A percentile compares a stretch with the other conserved stretches of the same genome.
phyloP scores from a whole-genome alignment of 2,797 vertebrate genomes.

The Distichodus sexfasciatus region DNA sequence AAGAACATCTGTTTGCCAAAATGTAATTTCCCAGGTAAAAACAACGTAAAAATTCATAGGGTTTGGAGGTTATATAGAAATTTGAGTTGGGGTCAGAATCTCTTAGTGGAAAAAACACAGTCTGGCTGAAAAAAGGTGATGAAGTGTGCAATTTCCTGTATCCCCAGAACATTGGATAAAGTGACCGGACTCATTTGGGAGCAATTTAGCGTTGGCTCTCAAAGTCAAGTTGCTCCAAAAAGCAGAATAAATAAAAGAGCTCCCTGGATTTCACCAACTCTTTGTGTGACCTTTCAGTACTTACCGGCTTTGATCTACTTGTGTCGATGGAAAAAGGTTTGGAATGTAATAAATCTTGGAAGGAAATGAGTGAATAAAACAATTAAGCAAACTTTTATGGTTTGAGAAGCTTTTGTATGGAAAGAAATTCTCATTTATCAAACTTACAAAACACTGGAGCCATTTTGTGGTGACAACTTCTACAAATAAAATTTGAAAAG shows the following conservation, averaged over 20 bases:
- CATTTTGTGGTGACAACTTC: too few species aligned
- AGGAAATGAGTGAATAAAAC: conserved; percentile 28
- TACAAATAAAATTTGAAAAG: too few species aligned
- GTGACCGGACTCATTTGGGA: conserved; percentile 17
- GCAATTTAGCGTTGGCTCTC: conserved; percentile 28
- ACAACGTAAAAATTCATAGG: too few species aligned
- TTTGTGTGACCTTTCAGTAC: conserved; percentile 41
- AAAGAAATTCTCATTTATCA: too few species aligned
- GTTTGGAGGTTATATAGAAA: too few species aligned
- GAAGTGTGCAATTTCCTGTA: too few species aligned
- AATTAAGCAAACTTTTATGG: conserved; percentile 2
- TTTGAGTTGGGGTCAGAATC: too few species aligned
- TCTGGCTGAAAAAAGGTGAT: too few species aligned
- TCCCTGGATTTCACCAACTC: conserved; percentile 30
- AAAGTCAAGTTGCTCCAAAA: conserved; percentile 43
- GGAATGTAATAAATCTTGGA: conserved; percentile 31
- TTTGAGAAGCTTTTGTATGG: neutral
- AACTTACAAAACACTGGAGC: too few species aligned
- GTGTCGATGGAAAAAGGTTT: conserved; percentile 36
- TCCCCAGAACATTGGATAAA: neutral
- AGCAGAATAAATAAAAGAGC: conserved; percentile 13
- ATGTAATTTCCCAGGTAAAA: too few species aligned
- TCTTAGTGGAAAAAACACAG: too few species aligned
- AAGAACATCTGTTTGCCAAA: too few species aligned
- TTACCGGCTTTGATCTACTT: conserved; percentile 35